Evolutionary conservation across 1,140 invertebrate genomes (phyloP), one percentile per base, ranked within the genome.

Genomic region (Neodiprion fabricii): DNA sequence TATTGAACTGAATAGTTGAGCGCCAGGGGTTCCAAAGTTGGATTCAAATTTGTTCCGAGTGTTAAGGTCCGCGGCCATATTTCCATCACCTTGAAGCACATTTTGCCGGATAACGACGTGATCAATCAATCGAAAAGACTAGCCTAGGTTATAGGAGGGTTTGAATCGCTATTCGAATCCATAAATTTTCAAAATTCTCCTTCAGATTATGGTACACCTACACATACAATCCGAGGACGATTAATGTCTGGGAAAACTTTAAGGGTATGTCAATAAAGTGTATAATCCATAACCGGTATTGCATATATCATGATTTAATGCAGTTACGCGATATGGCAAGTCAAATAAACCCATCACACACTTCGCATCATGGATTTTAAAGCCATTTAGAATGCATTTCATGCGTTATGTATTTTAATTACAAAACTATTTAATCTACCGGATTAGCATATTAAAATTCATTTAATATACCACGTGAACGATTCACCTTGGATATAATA

Each of bases 381-480:
- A 14, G 7, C 61, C 7, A 65, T 21, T 65, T 65, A 14, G 7
- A 65, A 65, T 65, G 61, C 61, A 65, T 65, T 7, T 65, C 61
- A 65, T 65, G 61, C 17, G 12, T 65, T 65, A 65, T 65, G 61
- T 21, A 65, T 65, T 65, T 65, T 65, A 65, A 65, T 65, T 65
- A 65, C 1, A 17, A 65, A 17, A 65, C 12, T 40, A 40, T 40
- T 40, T 5, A 40, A 40, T 40, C 28, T 40, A 40, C 28, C 5
- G 61, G 1, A 69, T 69, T 69, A 69, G 12, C 67, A 69, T 69
- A 69, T 69, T 69, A 23, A 61, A 61, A 61, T 61, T 61, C 53
- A 40, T 61, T 4, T 17, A 61, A 17, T 61, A 61, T 40, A 40
- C 28, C 28, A 5, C 28, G 28, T 40, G 1, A 21, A 21, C 17